Evolutionary conservation across 1,140 invertebrate genomes (phyloP), one percentile per base, ranked within the genome.

Genomic region (Caenorhabditis briggsae): DNA sequence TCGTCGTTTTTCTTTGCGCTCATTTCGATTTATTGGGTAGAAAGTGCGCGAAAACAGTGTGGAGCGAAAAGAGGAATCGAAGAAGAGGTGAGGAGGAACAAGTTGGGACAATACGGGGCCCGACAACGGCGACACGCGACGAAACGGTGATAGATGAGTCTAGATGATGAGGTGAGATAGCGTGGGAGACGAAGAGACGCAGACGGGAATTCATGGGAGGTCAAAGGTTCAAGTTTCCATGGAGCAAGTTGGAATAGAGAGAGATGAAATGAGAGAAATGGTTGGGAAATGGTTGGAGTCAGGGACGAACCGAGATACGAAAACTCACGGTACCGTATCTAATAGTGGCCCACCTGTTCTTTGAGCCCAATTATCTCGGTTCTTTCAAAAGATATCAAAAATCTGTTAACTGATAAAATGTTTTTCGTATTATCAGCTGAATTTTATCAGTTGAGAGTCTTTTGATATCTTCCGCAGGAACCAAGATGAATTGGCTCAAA

Each of bases 131-230:
- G 70, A 78, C 70, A 78, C 70, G 70, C 70, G 70, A 78, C 70
- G 46, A 78, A 78, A 78, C 70, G 70, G 46, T 78, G 70, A 50
- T 78, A 78, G 46, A 78, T 78, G 43, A n/a, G 43, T 78, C 70
- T 78, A 78, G 70, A 50, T 78, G n/a, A 5, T 53, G 46, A 3
- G 46, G 41, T 9, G n/a, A 58, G n/a, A 74, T n/a, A 46, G 20
- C 25, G 41, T 70, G 33, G 18, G 41, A 43, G 70, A 23, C 5
- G 70, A 50, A 43, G 46, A 50, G 43, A 78, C 20, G n/a, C 7
- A n/a, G 65, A 46, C 18, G 8, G 8, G 14, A 33, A 33, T 65
- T 65, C 12, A 65, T n/a, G 11, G 14, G 70, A 50, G 46, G 70
- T 78, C 70, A 50, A 50, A 20, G 70, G 70, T 78, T 70, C 64